A percentile compares a stretch with the other conserved stretches of the same genome.
Evolutionary conservation across 2,113 vertebrate species (phyloP).

Genomic region (Leiothrix lutea): DNA sequence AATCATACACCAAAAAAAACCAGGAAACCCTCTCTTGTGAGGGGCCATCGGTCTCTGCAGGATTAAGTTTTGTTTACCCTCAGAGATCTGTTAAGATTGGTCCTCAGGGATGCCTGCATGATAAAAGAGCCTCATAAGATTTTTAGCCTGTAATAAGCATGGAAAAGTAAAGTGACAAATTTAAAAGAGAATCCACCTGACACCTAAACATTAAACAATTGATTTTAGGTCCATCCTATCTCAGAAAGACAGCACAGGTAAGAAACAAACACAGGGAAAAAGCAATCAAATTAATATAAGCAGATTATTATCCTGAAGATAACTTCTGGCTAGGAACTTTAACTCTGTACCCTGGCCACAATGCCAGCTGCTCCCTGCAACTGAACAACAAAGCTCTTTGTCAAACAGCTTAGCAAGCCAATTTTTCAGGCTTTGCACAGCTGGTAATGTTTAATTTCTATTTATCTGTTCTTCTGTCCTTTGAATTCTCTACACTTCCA

Average conservation of each 20-base stretch:
- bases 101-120: not conserved
- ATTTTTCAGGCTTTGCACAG: not conserved
- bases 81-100: not conserved
- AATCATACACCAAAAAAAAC: not conserved
- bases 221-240: not conserved
- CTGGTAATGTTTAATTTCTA: not conserved
- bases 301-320: not conserved
- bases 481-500: not conserved
- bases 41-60: not conserved
- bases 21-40: not conserved
- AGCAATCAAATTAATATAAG: not conserved
- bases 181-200: not conserved
- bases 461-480: not conserved
- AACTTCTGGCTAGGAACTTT: not conserved
- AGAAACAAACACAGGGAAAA: not conserved
- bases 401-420: not conserved
- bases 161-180: not conserved
- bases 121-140: not conserved
- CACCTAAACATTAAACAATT: not conserved
- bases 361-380: not conserved
- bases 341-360: not conserved
- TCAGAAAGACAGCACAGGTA: not conserved
- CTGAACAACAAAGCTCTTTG: not conserved
- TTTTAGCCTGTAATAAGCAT: not conserved
- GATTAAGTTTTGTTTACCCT: not conserved